Evolutionary conservation across 2,113 vertebrate species (phyloP).

Genomic region (Gambusia affinis): DNA sequence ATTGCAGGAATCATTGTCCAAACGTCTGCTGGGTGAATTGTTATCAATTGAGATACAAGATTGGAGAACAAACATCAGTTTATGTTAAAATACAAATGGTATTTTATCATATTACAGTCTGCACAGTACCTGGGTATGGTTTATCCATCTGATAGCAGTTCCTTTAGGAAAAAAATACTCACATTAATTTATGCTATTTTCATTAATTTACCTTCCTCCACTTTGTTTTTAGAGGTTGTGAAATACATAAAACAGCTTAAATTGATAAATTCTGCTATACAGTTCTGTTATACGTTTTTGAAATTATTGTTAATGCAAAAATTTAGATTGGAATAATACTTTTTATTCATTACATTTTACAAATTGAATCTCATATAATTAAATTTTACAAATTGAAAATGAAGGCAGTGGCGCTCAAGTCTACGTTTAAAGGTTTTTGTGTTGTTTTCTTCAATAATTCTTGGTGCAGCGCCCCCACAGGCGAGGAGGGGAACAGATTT

Average conservation of each 20-base stretch:
- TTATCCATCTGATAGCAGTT: constrained; percentile 15
- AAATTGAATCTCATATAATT: too few relatives aligned
- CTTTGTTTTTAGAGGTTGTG: neutral
- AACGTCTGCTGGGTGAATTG: constrained; percentile 11
- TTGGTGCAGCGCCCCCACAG: too few relatives aligned
- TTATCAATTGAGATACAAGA: constrained; percentile 49
- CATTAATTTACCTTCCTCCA: neutral
- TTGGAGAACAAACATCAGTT: constrained; percentile 14
- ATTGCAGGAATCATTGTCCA: constrained; percentile 43
- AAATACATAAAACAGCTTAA: too few relatives aligned
- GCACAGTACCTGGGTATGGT: constrained; percentile 31
- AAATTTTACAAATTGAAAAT: too few relatives aligned
- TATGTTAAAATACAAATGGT: constrained; percentile 34
- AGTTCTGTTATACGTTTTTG: neutral
- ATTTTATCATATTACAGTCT: constrained; percentile 14
- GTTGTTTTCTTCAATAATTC: too few relatives aligned
- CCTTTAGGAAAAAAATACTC: neutral
- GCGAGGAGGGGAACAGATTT: too few relatives aligned
- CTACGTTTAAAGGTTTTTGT: too few relatives aligned
- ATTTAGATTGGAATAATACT: neutral
- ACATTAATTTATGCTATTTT: constrained; percentile 25
- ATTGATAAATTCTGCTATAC: too few relatives aligned
- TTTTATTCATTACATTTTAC: too few relatives aligned
- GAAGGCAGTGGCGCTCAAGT: too few relatives aligned
- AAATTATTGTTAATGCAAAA: neutral